Evolutionary conservation across 2,797 vertebrate species (phyloP).

Genomic region (Alauda arvensis): DNA sequence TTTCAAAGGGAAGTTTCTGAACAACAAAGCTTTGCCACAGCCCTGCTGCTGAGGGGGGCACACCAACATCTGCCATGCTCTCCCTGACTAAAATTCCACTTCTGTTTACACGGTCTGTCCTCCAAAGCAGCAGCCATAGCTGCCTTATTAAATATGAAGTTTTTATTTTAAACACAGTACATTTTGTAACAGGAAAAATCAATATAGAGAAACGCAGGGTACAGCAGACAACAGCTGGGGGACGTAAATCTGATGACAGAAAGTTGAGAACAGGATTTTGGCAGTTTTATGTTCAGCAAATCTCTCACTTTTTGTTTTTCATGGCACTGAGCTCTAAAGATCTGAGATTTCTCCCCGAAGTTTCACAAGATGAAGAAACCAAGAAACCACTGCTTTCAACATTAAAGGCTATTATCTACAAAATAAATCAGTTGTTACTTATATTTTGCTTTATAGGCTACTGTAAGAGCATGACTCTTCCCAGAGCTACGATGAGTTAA

Average conservation of each 20-base stretch:
- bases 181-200: conserved; percentile 50
- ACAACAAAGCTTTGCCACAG: not conserved
- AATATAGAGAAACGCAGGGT: not conserved
- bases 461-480: not conserved
- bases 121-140: not conserved
- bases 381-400: not conserved
- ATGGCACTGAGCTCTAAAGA: not conserved
- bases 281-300: not conserved
- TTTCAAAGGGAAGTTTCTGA: not conserved
- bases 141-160: conserved; percentile 5
- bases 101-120: conserved; percentile 3
- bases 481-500: not conserved
- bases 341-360: not conserved
- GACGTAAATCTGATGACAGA: not conserved
- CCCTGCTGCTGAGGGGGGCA: not conserved
- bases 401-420: not conserved
- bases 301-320: conserved; percentile 15
- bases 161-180: conserved; percentile 47
- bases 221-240: conserved; percentile 40
- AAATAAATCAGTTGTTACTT: not conserved
- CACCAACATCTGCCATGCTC: not conserved
- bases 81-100: not conserved
- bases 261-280: conserved; percentile 33
- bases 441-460: not conserved
- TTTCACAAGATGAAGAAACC: not conserved